Base-by-base conservation (phyloP, 23 tunicate species). In the Trididemnum miniatum region DNA sequence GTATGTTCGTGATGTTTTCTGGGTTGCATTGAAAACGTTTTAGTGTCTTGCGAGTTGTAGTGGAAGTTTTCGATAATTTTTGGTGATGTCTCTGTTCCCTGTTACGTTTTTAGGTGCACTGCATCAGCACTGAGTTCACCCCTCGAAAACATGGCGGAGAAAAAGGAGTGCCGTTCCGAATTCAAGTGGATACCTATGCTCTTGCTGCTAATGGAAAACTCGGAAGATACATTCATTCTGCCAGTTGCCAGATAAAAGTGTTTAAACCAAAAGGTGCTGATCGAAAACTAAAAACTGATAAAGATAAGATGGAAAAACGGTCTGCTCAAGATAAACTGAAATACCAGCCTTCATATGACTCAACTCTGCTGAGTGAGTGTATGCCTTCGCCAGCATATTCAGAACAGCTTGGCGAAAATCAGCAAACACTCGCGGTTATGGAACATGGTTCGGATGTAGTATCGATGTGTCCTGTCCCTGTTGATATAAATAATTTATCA, bases 251-350 rank as follows among this genome's bases (percentile, higher is more conserved):
- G 40, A 88, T 93, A 0, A 93, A 93, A 65, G 97, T 93, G 15
- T 89, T 95, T 51, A 87, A 95, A 52, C 99, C 99, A 27, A 90
- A 90, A 80, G 99, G 99, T 27, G 99, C 99, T 4, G 99, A 95
- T 74, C 91, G 99, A 3, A 95, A 95, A 59, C 92, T 85, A 34
- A 95, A 95, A 83, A 95, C 96, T 1, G 99, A 95, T 51, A 89
- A 95, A 62, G 92, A 89, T 33, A 89, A 90, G 49, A 86, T 95
- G 99, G 92, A 86, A 15, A 90, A 88, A 60, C 80, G 95, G 9
- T 35, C 81, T 0, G 92, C 89, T 20, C 92, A 95, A 31, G 95
- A 95, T 31, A 85, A 82, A 77, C 64, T 82, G 32, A 95, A 95
- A 71, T 93, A 93, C 51, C 92, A 93, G 59, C 98, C 98, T 3